These are phyloP conservation scores for Campylomormyrus tamandua DNA, from an alignment of 2,113 vertebrate species.

Conservation along the genomic window DNA sequence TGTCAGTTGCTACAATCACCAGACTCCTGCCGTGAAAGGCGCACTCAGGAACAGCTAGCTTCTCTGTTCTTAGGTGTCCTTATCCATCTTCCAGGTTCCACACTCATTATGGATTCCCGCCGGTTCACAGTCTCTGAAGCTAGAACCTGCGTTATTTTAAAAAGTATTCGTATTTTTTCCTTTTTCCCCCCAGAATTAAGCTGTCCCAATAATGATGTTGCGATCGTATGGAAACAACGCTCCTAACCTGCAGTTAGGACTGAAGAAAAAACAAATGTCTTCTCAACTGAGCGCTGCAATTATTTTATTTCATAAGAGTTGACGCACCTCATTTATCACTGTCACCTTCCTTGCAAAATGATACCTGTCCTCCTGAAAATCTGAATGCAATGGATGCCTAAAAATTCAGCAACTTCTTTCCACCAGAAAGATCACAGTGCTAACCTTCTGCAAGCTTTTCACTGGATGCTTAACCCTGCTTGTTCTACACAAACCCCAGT, in stretches of 20 bases:
- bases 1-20: not conserved
- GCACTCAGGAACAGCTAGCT: not conserved
- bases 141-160: conserved; percentile 19
- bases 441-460: conserved; percentile 14
- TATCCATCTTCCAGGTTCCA: not conserved
- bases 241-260: conserved; percentile 24
- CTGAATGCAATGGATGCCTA: conserved; percentile 27
- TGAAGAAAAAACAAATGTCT: conserved; percentile 13
- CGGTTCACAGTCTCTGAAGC: conserved; percentile 20
- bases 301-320: conserved; percentile 37
- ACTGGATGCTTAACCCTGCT: conserved; percentile 31
- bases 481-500: not conserved
- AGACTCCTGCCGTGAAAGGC: not conserved
- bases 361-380: conserved; percentile 40
- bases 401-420: conserved; percentile 29
- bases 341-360: conserved; percentile 37
- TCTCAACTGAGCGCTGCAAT: conserved; percentile 26
- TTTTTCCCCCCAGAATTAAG: conserved; percentile 25
- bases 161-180: conserved; percentile 22
- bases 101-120: not conserved
- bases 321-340: conserved; percentile 42
- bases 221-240: conserved; percentile 39
- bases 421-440: conserved; percentile 21
- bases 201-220: conserved; percentile 23
- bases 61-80: not conserved